Conservation (phyloP, 2,797 vertebrate species). For the Sebastes cheni region DNA sequence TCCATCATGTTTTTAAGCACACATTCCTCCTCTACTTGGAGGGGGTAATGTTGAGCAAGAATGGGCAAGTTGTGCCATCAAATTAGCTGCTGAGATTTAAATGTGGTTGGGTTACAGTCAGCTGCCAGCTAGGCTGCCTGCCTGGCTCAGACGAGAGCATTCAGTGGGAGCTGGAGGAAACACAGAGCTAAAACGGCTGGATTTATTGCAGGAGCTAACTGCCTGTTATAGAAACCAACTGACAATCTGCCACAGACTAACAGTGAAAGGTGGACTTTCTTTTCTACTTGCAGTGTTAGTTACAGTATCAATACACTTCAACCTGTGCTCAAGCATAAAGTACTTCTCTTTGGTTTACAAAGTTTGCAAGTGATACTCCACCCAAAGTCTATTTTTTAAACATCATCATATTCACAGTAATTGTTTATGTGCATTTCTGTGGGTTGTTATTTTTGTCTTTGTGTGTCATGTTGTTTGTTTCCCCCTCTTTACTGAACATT, state of each 20-base stretch:
- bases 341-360: background rate
- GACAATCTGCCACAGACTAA: background rate
- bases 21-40: constrained; percentile 41
- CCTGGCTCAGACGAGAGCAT: constrained; percentile 26
- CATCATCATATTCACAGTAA: background rate
- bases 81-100: constrained; percentile 64
- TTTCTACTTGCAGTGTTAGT: background rate
- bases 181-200: constrained; percentile 8
- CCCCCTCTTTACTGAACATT: background rate
- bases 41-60: constrained; percentile 61
- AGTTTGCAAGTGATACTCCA: background rate
- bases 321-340: background rate
- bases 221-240: constrained; percentile 5
- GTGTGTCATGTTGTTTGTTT: background rate
- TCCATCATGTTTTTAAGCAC: constrained; percentile 41
- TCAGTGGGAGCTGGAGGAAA: constrained; percentile 26
- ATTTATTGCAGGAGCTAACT: constrained; percentile 29
- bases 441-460: background rate
- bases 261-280: background rate
- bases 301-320: background rate
- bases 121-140: constrained; percentile 35
- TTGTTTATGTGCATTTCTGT: background rate
- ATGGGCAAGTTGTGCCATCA: constrained; percentile 57
- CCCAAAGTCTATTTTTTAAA: background rate
- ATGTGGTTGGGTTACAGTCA: constrained; percentile 49